phyloP scores from a whole-genome alignment of 2,113 vertebrate species.

The Rana temporaria region DNA sequence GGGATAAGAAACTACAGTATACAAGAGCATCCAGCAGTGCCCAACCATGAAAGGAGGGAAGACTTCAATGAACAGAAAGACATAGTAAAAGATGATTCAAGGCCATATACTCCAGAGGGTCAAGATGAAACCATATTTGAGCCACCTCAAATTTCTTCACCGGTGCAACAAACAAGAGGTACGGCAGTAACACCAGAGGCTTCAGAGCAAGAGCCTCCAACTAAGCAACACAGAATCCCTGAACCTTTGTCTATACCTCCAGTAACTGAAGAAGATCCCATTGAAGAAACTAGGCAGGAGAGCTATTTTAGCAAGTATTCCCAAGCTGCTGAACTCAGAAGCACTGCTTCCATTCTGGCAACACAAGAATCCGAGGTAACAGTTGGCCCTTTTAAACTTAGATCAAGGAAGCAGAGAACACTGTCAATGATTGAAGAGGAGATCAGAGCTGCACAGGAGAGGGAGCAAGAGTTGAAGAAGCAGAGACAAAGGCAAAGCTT shows the following conservation, averaged over 20 bases:
- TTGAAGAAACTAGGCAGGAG: conserved; percentile 80
- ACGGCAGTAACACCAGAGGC: conserved; percentile 73
- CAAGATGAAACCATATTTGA: conserved; percentile 66
- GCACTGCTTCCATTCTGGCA: conserved; percentile 84
- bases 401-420: conserved; percentile 93
- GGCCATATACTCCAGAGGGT: conserved; percentile 58
- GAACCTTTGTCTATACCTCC: conserved; percentile 58
- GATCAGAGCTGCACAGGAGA: conserved; percentile 94
- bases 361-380: conserved; percentile 82
- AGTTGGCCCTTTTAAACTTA: conserved; percentile 90
- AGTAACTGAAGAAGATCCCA: conserved; percentile 75
- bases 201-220: conserved; percentile 65
- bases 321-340: conserved; percentile 91
- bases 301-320: conserved; percentile 98
- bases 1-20: conserved; percentile 57
- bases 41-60: conserved; percentile 59
- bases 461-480: conserved; percentile 95
- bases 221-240: conserved; percentile 68
- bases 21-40: conserved; percentile 32
- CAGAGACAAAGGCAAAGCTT: conserved; percentile 78
- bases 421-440: conserved; percentile 98
- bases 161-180: conserved; percentile 77
- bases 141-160: conserved; percentile 80
- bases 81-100: conserved; percentile 39
- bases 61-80: conserved; percentile 48